These are phyloP conservation scores for Bombus turneri DNA, from an alignment of 1,140 invertebrate species.

Conservation along the genomic window DNA sequence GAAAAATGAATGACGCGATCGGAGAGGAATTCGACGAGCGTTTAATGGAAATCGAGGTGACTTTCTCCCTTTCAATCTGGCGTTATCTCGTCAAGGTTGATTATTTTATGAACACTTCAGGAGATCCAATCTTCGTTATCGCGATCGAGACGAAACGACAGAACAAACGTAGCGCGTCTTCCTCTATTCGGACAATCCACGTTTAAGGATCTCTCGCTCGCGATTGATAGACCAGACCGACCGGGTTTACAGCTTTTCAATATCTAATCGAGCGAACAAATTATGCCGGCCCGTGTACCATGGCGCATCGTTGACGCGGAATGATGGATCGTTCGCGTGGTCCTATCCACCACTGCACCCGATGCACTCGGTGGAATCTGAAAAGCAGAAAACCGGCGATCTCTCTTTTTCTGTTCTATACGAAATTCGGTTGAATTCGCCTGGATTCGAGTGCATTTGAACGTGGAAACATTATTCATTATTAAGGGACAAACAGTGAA, in stretches of 20 bases:
- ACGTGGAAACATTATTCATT: neutral
- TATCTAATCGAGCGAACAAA: conserved; percentile 67
- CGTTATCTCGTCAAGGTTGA: no score
- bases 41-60: no score
- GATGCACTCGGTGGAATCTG: neutral
- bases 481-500: neutral
- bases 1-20: no score
- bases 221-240: conserved; percentile 25
- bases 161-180: neutral
- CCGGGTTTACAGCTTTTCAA: conserved; percentile 64
- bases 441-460: neutral
- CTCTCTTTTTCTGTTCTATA: neutral
- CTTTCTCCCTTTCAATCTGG: no score
- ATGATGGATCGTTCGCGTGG: conserved; percentile 54
- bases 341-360: conserved; percentile 14
- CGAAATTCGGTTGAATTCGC: neutral
- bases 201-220: neutral
- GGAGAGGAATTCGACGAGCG: no score
- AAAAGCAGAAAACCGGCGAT: neutral
- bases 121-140: conserved; percentile 46
- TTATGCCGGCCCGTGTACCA: conserved; percentile 55
- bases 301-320: conserved; percentile 37
- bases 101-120: conserved; percentile 39
- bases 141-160: neutral
- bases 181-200: neutral